These are phyloP conservation scores for Brachionus angularis DNA, from an alignment of 1,140 invertebrate genomes.

Conservation along the genomic window DNA sequence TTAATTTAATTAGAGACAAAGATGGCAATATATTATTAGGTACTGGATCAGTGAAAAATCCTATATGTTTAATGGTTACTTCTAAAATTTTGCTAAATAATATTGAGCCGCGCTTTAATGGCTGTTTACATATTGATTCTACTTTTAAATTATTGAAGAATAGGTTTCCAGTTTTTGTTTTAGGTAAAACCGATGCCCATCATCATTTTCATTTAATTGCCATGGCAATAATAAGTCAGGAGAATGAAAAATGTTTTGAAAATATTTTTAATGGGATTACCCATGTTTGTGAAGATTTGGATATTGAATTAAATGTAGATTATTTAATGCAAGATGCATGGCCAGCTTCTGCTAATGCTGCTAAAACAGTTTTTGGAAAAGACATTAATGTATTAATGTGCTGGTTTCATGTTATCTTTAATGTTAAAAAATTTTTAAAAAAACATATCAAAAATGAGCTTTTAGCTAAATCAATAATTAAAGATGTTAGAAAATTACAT, in stretches of 20 bases:
- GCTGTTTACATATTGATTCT: neutral
- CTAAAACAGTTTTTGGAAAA: neutral
- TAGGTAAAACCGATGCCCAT: neutral
- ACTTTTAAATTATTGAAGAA: slow-evolving; percentile 15
- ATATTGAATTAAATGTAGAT: neutral
- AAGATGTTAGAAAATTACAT: too few relatives aligned
- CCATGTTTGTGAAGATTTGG: neutral
- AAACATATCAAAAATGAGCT: too few relatives aligned
- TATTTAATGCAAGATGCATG: slow-evolving; percentile 14
- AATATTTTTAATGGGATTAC: neutral
- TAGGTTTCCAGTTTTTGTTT: neutral
- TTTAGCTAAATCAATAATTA: too few relatives aligned
- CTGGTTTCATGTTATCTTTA: slow-evolving; percentile 1
- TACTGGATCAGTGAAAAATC: neutral
- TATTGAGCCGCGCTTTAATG: neutral
- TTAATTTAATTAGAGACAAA: too few relatives aligned
- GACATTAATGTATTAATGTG: neutral
- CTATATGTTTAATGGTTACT: neutral
- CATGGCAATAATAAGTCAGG: neutral
- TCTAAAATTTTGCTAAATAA: neutral
- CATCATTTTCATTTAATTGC: neutral
- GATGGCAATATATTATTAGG: too few relatives aligned
- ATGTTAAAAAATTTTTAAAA: slow-evolving; percentile 32
- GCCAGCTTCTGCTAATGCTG: neutral
- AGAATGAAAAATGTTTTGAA: neutral